Evolutionary conservation across 1,140 invertebrate species (phyloP).

Genomic region (Sinella curviseta): DNA sequence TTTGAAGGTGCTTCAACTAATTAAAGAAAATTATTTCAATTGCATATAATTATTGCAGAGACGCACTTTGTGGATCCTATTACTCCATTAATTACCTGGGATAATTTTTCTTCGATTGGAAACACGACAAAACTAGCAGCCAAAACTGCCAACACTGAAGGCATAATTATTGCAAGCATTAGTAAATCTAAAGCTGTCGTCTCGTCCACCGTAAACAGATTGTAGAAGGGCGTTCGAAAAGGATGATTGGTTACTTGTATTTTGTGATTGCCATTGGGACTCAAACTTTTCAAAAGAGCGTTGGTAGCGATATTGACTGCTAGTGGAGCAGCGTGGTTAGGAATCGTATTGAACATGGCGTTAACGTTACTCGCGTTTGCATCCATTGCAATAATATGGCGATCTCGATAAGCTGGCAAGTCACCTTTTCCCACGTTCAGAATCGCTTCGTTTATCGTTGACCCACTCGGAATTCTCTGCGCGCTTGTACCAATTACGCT

Average conservation of each 20-base stretch:
- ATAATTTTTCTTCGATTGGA: conserved; percentile 62
- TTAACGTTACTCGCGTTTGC: conserved; percentile 28
- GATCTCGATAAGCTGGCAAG: conserved; percentile 39
- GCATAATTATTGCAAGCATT: conserved; percentile 44
- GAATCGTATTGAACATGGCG: conserved; percentile 58
- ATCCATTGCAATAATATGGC: conserved; percentile 44
- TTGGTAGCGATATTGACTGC: conserved; percentile 63
- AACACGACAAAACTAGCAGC: conserved; percentile 74
- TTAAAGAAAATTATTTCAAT: not conserved
- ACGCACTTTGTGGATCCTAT: not conserved
- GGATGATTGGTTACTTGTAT: conserved; percentile 68
- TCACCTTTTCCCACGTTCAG: conserved; percentile 19
- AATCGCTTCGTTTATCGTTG: not conserved
- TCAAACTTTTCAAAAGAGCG: conserved; percentile 57
- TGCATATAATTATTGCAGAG: not conserved
- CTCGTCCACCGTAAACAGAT: conserved; percentile 35
- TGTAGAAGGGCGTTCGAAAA: conserved; percentile 57
- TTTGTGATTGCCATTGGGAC: conserved; percentile 53
- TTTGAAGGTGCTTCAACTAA: conserved; percentile 67
- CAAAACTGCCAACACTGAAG: conserved; percentile 61
- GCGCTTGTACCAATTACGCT: not conserved
- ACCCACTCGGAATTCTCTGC: not conserved
- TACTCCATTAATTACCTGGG: conserved; percentile 51
- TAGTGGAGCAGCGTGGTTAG: conserved; percentile 69
- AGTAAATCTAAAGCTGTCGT: too few species aligned